A percentile compares a stretch with the other conserved stretches of the same genome.
Conservation (phyloP, 2,888 invertebrate genomes). For the Hypomecis punctinalis region DNA sequence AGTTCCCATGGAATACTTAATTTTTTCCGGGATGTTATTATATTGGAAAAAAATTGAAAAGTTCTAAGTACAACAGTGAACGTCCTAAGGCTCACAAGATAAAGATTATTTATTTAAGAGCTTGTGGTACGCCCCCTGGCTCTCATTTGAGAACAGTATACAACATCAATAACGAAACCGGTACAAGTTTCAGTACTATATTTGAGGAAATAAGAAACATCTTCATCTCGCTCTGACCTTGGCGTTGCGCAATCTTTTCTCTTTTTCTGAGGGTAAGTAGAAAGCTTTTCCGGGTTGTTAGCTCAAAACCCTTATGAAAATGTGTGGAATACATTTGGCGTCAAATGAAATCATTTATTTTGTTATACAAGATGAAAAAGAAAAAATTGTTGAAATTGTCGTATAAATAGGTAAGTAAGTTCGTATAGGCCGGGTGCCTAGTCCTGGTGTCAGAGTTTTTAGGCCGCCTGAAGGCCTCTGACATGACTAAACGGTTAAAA, state of each 20-base stretch:
- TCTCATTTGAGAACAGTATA: conserved; percentile 31
- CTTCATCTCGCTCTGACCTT: conserved; percentile 43
- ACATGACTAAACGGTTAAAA: no score
- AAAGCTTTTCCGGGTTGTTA: conserved; percentile 69
- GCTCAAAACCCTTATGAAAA: conserved; percentile 60
- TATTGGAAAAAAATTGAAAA: no score
- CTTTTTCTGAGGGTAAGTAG: conserved; percentile 48
- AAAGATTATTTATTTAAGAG: no score
- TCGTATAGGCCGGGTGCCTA: no score
- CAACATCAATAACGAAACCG: conserved; percentile 65
- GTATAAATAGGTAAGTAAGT: no score
- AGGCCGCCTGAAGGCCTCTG: no score
- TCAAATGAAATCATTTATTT: conserved; percentile 74
- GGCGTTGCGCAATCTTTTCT: conserved; percentile 27
- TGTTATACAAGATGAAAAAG: conserved; percentile 25
- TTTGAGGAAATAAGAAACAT: conserved; percentile 40
- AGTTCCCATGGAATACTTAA: no score
- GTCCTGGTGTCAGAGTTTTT: no score
- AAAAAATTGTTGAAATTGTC: neutral
- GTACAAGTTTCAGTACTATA: conserved; percentile 54
- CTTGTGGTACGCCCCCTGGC: no score
- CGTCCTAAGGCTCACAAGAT: no score
- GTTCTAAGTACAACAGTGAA: no score
- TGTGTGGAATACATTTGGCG: conserved; percentile 70
- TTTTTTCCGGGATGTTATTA: no score